These are phyloP conservation scores for Galeopsomyia nigrocyanea DNA, from an alignment of 2,888 invertebrate species.

Conservation along the genomic window DNA sequence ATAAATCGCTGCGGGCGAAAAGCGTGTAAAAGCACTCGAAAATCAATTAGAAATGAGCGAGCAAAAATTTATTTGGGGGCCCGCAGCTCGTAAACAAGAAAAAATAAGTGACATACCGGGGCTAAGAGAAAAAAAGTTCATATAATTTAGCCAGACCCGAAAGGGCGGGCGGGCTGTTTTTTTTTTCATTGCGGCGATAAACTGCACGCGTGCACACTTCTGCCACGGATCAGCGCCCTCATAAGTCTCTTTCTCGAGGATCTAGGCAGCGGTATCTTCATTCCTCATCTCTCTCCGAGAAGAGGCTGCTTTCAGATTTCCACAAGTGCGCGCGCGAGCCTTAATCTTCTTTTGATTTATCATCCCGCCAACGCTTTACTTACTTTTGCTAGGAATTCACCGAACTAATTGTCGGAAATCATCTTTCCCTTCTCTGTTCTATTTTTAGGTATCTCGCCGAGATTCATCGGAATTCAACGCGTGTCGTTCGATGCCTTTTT, in stretches of 20 bases:
- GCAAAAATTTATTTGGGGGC: neutral
- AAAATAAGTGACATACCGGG: neutral
- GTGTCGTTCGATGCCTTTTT: too few relatives aligned
- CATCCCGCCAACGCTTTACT: neutral
- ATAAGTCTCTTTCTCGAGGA: conserved; percentile 8
- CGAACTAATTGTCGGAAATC: too few relatives aligned
- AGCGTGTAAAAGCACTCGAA: too few relatives aligned
- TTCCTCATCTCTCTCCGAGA: conserved; percentile 24
- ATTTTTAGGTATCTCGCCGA: too few relatives aligned
- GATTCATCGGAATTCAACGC: too few relatives aligned
- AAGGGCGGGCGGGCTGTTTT: neutral
- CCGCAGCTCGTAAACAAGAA: neutral
- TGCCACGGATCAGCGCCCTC: neutral
- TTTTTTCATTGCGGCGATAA: conserved; percentile 10
- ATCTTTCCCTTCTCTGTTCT: neutral
- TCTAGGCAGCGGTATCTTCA: conserved; percentile 36
- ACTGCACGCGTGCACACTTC: conserved; percentile 1
- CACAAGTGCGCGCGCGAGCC: neutral
- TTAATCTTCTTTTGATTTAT: conserved; percentile 34
- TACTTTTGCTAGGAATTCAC: neutral
- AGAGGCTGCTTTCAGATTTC: conserved; percentile 22
- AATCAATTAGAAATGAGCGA: neutral
- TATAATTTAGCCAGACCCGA: neutral
- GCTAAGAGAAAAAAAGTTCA: neutral
- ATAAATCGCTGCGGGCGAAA: too few relatives aligned